Evolutionary conservation across 2,888 invertebrate genomes (phyloP).

Genomic region (Amiota communis): DNA sequence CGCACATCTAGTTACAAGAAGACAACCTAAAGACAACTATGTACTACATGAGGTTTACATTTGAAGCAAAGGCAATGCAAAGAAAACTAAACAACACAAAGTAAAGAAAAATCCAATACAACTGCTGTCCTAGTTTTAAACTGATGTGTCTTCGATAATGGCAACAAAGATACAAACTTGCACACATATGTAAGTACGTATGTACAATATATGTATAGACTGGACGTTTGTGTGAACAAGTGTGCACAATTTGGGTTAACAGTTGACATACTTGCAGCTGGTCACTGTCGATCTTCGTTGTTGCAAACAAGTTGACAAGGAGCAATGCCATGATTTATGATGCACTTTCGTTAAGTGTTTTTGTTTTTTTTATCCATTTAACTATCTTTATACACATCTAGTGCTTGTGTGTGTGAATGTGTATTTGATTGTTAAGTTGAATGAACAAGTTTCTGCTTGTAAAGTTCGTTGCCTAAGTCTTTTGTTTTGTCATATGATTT

Average conservation of each 20-base stretch:
- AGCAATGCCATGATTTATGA: slow-evolving; percentile 15
- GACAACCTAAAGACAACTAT: too few species aligned
- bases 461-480: slow-evolving; percentile 47
- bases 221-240: background rate
- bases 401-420: background rate
- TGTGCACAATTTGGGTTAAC: slow-evolving; percentile 25
- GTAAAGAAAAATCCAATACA: too few species aligned
- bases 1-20: background rate
- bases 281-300: slow-evolving; percentile 10
- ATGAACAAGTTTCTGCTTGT: background rate
- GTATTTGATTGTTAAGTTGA: background rate
- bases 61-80: too few species aligned
- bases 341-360: slow-evolving; percentile 32
- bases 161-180: background rate
- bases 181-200: background rate
- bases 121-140: slow-evolving; percentile 10
- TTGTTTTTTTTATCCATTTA: too few species aligned
- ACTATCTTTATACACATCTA: background rate
- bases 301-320: slow-evolving; percentile 20
- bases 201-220: slow-evolving; percentile 24
- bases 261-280: slow-evolving; percentile 21
- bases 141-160: slow-evolving; percentile 10
- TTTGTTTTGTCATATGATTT: slow-evolving; percentile 22
- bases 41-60: too few species aligned
- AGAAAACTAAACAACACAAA: too few species aligned